A percentile compares a stretch with the other conserved stretches of the same genome.
phyloP scores from a whole-genome alignment of 2,888 invertebrate species.

The Corbicula japonica region DNA sequence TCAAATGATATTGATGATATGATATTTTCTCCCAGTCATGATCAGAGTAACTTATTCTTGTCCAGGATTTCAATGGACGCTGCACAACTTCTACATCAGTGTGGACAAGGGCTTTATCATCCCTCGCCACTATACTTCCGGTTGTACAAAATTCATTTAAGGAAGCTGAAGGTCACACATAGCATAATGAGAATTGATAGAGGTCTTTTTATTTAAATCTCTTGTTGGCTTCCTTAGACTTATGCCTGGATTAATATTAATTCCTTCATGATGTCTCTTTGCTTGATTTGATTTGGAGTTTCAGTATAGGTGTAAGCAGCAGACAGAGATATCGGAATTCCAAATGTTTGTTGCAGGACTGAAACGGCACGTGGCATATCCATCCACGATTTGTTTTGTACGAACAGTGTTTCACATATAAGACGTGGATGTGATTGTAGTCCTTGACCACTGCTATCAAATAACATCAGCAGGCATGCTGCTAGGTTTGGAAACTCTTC shows the following conservation, averaged over 20 bases:
- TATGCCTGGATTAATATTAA: conserved; percentile 12
- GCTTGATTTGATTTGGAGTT: conserved; percentile 7
- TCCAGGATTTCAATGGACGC: conserved; percentile 34
- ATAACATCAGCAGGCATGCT: not conserved
- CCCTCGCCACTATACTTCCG: conserved; percentile 4
- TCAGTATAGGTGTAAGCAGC: conserved; percentile 22
- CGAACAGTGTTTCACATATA: conserved; percentile 20
- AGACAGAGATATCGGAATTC: conserved; percentile 12
- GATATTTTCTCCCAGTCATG: conserved; percentile 48
- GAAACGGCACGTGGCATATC: conserved; percentile 18
- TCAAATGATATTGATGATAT: no score
- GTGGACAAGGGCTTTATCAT: conserved; percentile 41
- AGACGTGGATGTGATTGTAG: conserved; percentile 5
- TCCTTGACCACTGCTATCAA: conserved; percentile 6
- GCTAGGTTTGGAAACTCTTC: conserved; percentile 5
- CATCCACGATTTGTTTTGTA: conserved; percentile 6
- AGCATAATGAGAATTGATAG: conserved; percentile 7
- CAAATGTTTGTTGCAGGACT: conserved; percentile 8
- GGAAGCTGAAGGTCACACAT: conserved; percentile 15
- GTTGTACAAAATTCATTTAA: conserved; percentile 9
- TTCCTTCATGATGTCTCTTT: conserved; percentile 16
- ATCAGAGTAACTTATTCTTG: conserved; percentile 28
- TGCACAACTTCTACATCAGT: conserved; percentile 40
- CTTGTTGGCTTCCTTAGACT: conserved; percentile 9
- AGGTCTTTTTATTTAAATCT: conserved; percentile 2